A percentile compares a stretch with the other conserved stretches of the same genome.
phyloP scores from a whole-genome alignment of 35 echinoderm and acorn worm species.

The Heliocidaris tuberculata region DNA sequence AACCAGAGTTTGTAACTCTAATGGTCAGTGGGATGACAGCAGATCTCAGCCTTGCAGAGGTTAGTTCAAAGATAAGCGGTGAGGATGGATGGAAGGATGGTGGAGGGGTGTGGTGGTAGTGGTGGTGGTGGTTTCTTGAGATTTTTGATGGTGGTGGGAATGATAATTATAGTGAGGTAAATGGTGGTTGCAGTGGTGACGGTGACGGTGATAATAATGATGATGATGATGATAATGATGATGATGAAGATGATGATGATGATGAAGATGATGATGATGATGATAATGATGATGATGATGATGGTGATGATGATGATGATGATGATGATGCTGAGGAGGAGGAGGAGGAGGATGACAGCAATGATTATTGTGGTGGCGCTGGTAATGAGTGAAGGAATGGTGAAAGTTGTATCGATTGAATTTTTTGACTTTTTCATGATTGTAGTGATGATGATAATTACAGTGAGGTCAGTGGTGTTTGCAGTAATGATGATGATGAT shows the following conservation, averaged over 20 bases:
- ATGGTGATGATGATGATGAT: background rate
- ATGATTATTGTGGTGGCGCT: too few relatives aligned
- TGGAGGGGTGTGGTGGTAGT: background rate
- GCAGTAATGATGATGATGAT: background rate
- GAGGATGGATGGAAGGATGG: background rate
- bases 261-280: background rate
- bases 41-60: slow-evolving; percentile 68
- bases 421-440: too few relatives aligned
- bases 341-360: too few relatives aligned
- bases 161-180: background rate
- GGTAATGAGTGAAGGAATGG: too few relatives aligned
- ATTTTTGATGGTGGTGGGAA: background rate
- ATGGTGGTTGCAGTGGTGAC: background rate
- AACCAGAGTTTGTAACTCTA: slow-evolving; percentile 61
- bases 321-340: too few relatives aligned
- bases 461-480: too few relatives aligned
- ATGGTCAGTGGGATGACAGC: slow-evolving; percentile 88
- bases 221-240: background rate
- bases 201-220: background rate
- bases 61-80: background rate
- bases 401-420: too few relatives aligned
- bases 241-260: background rate
- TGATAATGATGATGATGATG: background rate
- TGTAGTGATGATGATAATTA: background rate
- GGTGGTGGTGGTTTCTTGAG: background rate